Conservation (phyloP, 2,797 vertebrate species). For the Clamator glandarius region DNA sequence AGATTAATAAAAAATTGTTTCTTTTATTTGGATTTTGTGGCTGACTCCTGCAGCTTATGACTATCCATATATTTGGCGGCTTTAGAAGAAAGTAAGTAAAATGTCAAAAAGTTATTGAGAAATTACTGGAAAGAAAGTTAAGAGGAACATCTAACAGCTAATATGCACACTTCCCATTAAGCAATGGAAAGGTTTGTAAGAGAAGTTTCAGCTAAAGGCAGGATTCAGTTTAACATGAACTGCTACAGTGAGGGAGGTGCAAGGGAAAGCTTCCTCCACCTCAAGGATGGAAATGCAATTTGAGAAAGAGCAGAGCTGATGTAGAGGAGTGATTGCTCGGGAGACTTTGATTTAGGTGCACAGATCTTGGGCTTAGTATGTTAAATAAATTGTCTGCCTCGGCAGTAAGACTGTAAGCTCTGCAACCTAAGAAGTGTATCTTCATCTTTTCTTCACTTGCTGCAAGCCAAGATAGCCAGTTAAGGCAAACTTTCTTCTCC, state of each 20-base stretch:
- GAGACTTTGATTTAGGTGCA: background rate
- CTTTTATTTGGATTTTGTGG: background rate
- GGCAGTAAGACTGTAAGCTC: background rate
- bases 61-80: background rate
- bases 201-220: background rate
- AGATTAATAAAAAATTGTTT: background rate
- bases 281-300: background rate
- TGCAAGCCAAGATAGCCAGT: background rate
- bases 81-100: background rate
- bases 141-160: background rate
- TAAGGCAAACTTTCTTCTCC: background rate
- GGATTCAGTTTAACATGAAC: background rate
- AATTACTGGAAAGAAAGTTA: background rate
- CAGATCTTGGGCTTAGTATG: background rate
- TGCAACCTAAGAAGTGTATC: background rate
- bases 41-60: background rate
- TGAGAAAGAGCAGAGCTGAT: background rate
- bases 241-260: background rate
- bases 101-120: background rate
- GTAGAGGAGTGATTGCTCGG: background rate
- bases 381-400: background rate
- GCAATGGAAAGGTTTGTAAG: background rate
- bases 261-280: background rate
- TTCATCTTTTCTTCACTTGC: background rate
- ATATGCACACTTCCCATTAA: background rate